These are phyloP conservation scores for Crossocerus cetratus DNA, from an alignment of 2,888 invertebrate genomes.

Conservation along the genomic window DNA sequence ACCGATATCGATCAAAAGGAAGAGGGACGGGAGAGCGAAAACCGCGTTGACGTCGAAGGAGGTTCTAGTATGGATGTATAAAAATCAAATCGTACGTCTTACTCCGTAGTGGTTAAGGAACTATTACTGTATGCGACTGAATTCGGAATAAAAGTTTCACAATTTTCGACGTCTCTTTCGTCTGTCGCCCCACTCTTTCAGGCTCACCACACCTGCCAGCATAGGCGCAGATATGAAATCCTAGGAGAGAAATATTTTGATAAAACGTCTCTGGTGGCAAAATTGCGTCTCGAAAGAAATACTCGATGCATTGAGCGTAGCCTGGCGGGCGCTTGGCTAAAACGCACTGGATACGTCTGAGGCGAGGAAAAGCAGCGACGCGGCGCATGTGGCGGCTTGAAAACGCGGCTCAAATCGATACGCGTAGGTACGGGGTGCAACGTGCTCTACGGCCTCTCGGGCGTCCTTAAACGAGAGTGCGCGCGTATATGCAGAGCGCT, in stretches of 20 bases:
- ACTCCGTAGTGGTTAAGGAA: conserved; percentile 4
- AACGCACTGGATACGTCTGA: too few relatives aligned
- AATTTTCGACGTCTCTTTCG: neutral
- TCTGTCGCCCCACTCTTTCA: neutral
- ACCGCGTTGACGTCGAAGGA: neutral
- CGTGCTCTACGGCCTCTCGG: conserved; percentile 28
- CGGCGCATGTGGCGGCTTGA: conserved; percentile 10
- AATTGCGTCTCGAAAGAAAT: too few relatives aligned
- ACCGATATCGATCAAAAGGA: conserved; percentile 2
- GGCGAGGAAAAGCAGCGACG: conserved; percentile 1
- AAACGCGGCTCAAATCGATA: conserved; percentile 54
- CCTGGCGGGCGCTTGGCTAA: too few relatives aligned
- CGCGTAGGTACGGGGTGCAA: conserved; percentile 37
- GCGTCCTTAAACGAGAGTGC: conserved; percentile 30
- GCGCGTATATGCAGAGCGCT: conserved; percentile 15
- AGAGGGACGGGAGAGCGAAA: too few relatives aligned
- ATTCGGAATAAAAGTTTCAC: conserved; percentile 6
- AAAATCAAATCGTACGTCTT: conserved; percentile 3
- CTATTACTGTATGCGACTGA: conserved; percentile 6
- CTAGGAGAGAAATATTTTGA: too few relatives aligned
- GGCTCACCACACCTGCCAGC: too few relatives aligned
- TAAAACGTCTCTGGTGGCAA: too few relatives aligned
- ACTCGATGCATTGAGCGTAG: too few relatives aligned
- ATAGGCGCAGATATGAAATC: too few relatives aligned
- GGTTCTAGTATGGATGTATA: conserved; percentile 1